Conservation (phyloP, 2,888 invertebrate species). For the Abscondita cerata region DNA sequence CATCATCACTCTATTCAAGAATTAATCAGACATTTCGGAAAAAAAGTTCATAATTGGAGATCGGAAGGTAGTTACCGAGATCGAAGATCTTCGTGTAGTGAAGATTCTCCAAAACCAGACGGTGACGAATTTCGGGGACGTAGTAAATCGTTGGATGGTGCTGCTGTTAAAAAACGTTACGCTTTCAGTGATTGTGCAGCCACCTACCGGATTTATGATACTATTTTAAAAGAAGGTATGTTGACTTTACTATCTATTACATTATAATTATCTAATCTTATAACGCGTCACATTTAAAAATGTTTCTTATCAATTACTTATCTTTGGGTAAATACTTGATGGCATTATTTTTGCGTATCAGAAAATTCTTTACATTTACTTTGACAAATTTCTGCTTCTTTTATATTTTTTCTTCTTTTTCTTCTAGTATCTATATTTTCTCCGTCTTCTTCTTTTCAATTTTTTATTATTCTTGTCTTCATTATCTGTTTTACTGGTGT, state of each 20-base stretch:
- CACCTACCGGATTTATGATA: conserved; percentile 82
- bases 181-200: conserved; percentile 76
- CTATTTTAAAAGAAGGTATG: conserved; percentile 76
- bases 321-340: too few species aligned
- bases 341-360: too few species aligned
- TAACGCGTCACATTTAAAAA: too few species aligned
- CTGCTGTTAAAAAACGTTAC: conserved; percentile 60
- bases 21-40: conserved; percentile 76
- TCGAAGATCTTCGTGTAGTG: conserved; percentile 57
- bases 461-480: too few species aligned
- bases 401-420: too few species aligned
- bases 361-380: too few species aligned
- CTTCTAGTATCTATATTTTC: too few species aligned
- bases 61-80: conserved; percentile 53
- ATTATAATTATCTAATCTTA: too few species aligned
- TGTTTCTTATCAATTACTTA: too few species aligned
- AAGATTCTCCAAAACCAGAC: conserved; percentile 58
- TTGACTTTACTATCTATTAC: not conserved
- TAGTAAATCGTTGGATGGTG: conserved; percentile 79
- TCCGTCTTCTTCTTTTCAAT: too few species aligned
- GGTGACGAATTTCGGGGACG: conserved; percentile 76
- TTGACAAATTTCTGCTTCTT: too few species aligned
- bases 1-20: conserved; percentile 76
- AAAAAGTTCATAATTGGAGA: conserved; percentile 77
- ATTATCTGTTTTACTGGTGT: too few species aligned